Percentiles rank a stretch among this genome's conserved stretches.
Conservation (phyloP, 35 echinoderm and acorn worm genomes). For the Acanthaster planci region DNA sequence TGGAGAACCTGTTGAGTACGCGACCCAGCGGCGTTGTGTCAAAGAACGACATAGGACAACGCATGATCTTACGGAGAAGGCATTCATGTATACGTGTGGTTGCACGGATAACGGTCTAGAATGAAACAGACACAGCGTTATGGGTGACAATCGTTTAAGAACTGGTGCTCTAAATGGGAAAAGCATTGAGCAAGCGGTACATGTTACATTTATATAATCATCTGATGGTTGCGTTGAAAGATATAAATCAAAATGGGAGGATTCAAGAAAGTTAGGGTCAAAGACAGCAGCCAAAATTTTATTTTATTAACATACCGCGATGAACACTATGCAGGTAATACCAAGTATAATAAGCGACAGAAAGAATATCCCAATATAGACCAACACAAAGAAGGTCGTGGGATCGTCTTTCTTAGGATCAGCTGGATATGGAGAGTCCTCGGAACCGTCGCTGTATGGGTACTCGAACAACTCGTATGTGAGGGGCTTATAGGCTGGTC, state of each 20-base stretch:
- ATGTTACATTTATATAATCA: not conserved
- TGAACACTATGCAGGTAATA: not conserved
- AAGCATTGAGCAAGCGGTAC: no score
- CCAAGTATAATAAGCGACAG: not conserved
- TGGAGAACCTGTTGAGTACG: constrained; percentile 91
- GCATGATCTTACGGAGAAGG: constrained; percentile 55
- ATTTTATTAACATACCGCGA: not conserved
- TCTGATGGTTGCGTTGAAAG: not conserved
- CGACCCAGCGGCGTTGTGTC: constrained; percentile 91
- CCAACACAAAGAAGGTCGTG: constrained; percentile 9
- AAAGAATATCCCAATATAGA: constrained; percentile 31
- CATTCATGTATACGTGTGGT: constrained; percentile 62
- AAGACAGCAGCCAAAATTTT: no score
- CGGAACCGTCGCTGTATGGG: not conserved
- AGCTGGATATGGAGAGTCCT: not conserved
- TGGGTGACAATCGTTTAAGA: not conserved
- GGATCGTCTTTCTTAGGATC: not conserved
- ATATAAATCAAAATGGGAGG: no score
- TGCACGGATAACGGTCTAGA: constrained; percentile 59
- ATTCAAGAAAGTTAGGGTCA: no score
- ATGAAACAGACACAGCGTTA: not conserved
- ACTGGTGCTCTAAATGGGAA: no score
- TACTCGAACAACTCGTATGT: not conserved
- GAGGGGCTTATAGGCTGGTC: not conserved
- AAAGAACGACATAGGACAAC: constrained; percentile 86